phyloP scores from a whole-genome alignment of 2,113 vertebrate genomes.

The Oostethus manadensis region DNA sequence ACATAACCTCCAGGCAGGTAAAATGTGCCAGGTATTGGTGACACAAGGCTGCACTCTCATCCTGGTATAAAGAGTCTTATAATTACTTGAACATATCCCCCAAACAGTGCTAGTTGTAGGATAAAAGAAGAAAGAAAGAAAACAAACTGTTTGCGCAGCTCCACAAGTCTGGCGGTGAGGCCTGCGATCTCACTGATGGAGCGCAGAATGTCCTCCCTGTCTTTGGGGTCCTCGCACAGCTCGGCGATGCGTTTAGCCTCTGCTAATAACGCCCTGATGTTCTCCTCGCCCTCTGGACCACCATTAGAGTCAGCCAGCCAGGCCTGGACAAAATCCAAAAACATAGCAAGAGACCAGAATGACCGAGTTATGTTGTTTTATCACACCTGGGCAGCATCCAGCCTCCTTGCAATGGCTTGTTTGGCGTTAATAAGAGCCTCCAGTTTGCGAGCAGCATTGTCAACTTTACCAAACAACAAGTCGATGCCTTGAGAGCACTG shows the following conservation, averaged over 20 bases:
- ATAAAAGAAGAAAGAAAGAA: background rate
- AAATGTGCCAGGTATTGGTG: conserved; percentile 42
- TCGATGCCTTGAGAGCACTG: conserved; percentile 93
- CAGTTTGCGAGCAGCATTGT: conserved; percentile 86
- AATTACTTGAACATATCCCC: conserved; percentile 26
- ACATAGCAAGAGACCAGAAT: conserved; percentile 3
- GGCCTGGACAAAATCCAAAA: conserved; percentile 65
- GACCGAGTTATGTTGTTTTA: conserved; percentile 24
- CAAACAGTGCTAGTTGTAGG: background rate
- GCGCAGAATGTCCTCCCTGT: conserved; percentile 92
- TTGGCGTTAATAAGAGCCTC: conserved; percentile 95
- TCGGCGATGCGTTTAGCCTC: conserved; percentile 94
- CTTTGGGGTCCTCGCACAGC: conserved; percentile 92
- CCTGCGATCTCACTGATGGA: conserved; percentile 90
- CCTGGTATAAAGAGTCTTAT: conserved; percentile 48
- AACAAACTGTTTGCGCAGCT: conserved; percentile 86
- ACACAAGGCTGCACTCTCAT: conserved; percentile 38
- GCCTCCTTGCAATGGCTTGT: conserved; percentile 91
- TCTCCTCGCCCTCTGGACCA: conserved; percentile 91
- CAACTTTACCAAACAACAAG: conserved; percentile 90
- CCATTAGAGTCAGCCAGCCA: conserved; percentile 96
- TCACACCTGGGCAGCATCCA: conserved; percentile 91
- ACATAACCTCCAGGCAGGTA: conserved; percentile 52
- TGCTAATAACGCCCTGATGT: conserved; percentile 83
- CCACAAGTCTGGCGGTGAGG: conserved; percentile 84